phyloP scores from a whole-genome alignment of 2,888 invertebrate species.

The Scrobipalpa atriplicella region DNA sequence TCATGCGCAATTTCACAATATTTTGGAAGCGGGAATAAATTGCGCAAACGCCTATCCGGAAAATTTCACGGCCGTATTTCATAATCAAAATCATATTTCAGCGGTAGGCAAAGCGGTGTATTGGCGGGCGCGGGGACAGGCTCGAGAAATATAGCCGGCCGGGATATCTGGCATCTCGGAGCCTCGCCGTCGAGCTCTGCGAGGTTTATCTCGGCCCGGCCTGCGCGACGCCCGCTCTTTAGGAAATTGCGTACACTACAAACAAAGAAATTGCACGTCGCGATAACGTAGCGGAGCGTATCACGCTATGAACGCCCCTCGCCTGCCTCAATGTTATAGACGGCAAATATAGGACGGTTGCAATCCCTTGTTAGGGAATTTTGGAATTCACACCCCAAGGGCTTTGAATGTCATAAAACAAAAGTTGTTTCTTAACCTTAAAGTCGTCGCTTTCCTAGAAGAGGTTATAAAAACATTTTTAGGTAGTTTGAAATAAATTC shows the following conservation, averaged over 20 bases:
- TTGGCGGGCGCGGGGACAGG: slow-evolving; percentile 50
- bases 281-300: slow-evolving; percentile 67
- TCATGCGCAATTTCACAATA: slow-evolving; percentile 44
- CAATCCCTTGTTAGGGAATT: background rate
- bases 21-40: slow-evolving; percentile 48
- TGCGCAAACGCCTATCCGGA: slow-evolving; percentile 49
- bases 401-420: background rate
- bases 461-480: background rate
- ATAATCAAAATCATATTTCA: slow-evolving; percentile 67
- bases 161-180: slow-evolving; percentile 70
- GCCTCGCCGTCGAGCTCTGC: slow-evolving; percentile 51
- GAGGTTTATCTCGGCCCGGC: slow-evolving; percentile 62
- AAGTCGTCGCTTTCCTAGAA: background rate
- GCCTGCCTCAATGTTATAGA: slow-evolving; percentile 30
- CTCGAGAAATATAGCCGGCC: slow-evolving; percentile 54
- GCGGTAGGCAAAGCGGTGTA: slow-evolving; percentile 36
- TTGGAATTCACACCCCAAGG: background rate
- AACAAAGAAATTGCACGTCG: slow-evolving; percentile 74
- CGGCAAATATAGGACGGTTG: slow-evolving; percentile 2
- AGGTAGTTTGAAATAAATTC: slow-evolving; percentile 21
- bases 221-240: slow-evolving; percentile 58
- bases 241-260: slow-evolving; percentile 74
- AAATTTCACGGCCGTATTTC: slow-evolving; percentile 59
- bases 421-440: background rate
- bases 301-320: slow-evolving; percentile 51